phyloP scores from a whole-genome alignment of 2,797 vertebrate species.

The Acrocephalus scirpaceus region DNA sequence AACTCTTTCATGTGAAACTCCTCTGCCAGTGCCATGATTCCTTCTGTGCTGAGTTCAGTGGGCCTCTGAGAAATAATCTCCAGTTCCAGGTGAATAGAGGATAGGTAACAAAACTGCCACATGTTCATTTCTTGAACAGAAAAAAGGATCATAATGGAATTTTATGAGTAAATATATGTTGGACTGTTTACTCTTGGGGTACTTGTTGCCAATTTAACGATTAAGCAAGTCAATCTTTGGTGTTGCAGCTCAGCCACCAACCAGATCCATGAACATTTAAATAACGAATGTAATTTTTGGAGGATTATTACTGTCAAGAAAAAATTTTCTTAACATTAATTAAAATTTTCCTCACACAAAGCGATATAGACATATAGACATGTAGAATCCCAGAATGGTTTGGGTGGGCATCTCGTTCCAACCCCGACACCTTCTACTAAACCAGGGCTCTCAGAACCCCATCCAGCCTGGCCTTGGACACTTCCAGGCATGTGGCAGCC shows the following conservation, averaged over 20 bases:
- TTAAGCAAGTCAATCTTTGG: not conserved
- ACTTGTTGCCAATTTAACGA: not conserved
- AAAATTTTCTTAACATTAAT: not conserved
- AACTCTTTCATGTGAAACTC: conserved; percentile 48
- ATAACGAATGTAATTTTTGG: not conserved
- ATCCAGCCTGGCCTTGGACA: not conserved
- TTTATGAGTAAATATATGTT: not conserved
- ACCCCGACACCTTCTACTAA: rapidly evolving
- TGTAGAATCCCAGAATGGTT: not conserved
- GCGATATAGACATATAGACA: not conserved
- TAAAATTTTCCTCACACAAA: not conserved
- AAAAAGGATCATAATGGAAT: not conserved
- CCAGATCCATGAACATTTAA: rapidly evolving
- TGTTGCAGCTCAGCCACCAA: not conserved
- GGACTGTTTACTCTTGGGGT: not conserved
- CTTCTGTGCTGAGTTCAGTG: not conserved
- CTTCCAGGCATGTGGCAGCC: not conserved
- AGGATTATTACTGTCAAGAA: not conserved
- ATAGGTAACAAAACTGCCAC: not conserved
- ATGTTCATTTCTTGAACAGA: not conserved
- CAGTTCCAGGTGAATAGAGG: not conserved
- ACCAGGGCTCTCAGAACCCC: not conserved
- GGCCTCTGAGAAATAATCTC: not conserved
- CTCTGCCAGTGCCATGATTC: not conserved
- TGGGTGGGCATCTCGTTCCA: not conserved